These are phyloP conservation scores for Girardinus metallicus DNA, from an alignment of 2,797 vertebrate species.

Conservation along the genomic window DNA sequence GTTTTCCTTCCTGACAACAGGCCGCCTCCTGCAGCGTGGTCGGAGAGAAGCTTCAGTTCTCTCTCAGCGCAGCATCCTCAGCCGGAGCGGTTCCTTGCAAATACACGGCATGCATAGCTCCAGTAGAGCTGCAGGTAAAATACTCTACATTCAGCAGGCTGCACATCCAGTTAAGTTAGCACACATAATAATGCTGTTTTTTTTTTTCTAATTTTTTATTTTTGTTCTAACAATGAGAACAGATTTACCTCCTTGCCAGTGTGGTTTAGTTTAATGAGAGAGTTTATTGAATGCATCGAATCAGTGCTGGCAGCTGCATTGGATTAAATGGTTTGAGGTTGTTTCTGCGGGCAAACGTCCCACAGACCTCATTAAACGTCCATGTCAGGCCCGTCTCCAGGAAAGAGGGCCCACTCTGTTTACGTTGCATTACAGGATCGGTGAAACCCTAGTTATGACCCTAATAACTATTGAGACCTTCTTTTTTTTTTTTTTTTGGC, in stretches of 20 bases:
- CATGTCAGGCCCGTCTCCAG: slow-evolving; percentile 27
- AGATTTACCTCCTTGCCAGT: slow-evolving; percentile 21
- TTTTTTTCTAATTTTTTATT: background rate
- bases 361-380: slow-evolving; percentile 58
- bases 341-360: slow-evolving; percentile 45
- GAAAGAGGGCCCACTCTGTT: slow-evolving; percentile 19
- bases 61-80: slow-evolving; percentile 64
- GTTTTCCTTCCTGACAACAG: slow-evolving; percentile 67
- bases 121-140: slow-evolving; percentile 89
- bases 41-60: slow-evolving; percentile 87
- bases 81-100: slow-evolving; percentile 58
- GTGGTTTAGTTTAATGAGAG: slow-evolving; percentile 34
- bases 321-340: slow-evolving; percentile 46
- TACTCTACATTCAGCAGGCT: background rate
- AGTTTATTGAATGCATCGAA: slow-evolving; percentile 53
- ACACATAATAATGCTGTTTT: background rate
- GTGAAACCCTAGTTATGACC: slow-evolving; percentile 16
- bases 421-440: slow-evolving; percentile 6
- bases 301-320: slow-evolving; percentile 44
- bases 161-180: background rate
- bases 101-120: slow-evolving; percentile 83
- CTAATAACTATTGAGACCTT: background rate
- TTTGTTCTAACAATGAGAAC: background rate
- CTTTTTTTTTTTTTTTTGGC: background rate
- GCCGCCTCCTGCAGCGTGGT: slow-evolving; percentile 84